A percentile compares a stretch with the other conserved stretches of the same genome.
Conservation (phyloP, 2,888 invertebrate species). For the Dasysyrphus tricinctus region DNA sequence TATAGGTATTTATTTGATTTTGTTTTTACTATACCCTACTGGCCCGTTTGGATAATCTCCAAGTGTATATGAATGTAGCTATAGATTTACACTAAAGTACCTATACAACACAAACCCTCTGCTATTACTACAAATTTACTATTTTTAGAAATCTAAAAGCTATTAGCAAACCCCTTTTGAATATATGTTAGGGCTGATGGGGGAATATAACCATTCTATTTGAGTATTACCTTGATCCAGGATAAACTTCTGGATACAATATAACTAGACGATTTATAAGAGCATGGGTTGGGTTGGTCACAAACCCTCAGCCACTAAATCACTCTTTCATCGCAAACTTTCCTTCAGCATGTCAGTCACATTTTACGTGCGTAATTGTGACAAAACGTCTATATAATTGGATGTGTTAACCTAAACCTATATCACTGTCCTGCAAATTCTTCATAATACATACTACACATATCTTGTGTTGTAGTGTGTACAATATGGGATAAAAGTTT, state of each 20-base stretch:
- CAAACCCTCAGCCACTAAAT: background rate
- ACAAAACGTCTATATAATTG: slow-evolving; percentile 55
- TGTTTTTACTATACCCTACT: background rate
- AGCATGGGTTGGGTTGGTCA: background rate
- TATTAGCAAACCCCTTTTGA: slow-evolving; percentile 8
- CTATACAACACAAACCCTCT: background rate
- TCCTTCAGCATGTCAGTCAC: background rate
- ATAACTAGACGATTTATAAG: slow-evolving; percentile 14
- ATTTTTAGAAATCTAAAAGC: slow-evolving; percentile 30
- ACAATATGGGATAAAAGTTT: no score
- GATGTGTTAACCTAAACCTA: slow-evolving; percentile 9
- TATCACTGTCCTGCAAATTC: slow-evolving; percentile 1
- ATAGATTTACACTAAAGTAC: background rate
- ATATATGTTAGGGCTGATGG: background rate
- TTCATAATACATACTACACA: background rate
- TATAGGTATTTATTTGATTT: background rate
- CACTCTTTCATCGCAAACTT: background rate
- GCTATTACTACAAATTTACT: slow-evolving; percentile 1
- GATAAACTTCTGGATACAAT: slow-evolving; percentile 10
- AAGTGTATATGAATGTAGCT: background rate
- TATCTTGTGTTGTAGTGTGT: no score
- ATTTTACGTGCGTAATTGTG: slow-evolving; percentile 54
- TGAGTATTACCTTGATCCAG: slow-evolving; percentile 13
- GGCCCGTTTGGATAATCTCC: background rate
- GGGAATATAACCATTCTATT: slow-evolving; percentile 18